Conservation (phyloP, 2,797 vertebrate species). For the Trematomus bernacchii region DNA sequence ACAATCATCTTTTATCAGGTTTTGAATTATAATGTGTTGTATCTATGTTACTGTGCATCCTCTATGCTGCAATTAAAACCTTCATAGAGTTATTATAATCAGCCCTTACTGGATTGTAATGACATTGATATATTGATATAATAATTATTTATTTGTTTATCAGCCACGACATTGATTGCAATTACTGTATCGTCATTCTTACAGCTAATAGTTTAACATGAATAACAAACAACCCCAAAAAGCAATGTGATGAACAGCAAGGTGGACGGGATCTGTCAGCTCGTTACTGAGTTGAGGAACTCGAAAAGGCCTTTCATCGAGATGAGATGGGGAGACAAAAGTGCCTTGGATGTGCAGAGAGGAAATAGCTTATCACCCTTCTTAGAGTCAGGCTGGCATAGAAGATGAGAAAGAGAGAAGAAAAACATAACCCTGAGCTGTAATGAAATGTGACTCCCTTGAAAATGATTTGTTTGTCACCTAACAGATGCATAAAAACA, state of each 20-base stretch:
- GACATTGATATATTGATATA: conserved; percentile 29
- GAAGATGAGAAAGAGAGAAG: conserved; percentile 4
- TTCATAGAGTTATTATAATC: conserved; percentile 19
- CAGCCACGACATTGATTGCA: conserved; percentile 11
- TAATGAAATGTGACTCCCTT: conserved; percentile 29
- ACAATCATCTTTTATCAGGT: conserved; percentile 8
- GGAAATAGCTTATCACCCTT: conserved; percentile 21
- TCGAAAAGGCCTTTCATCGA: conserved; percentile 18
- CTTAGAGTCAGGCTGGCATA: background rate
- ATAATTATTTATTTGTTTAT: conserved; percentile 22
- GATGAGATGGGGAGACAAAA: conserved; percentile 19
- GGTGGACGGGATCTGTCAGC: background rate
- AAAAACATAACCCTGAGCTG: background rate
- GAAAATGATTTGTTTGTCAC: conserved; percentile 14
- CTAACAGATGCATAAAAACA: conserved; percentile 1
- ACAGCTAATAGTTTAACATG: conserved; percentile 1
- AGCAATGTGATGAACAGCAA: conserved; percentile 18
- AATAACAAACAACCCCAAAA: conserved; percentile 17
- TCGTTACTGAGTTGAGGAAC: conserved; percentile 8
- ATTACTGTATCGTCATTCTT: conserved; percentile 13
- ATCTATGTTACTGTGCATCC: conserved; percentile 5
- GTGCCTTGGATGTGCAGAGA: conserved; percentile 11
- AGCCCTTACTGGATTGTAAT: conserved; percentile 19
- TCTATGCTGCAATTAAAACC: conserved; percentile 34
- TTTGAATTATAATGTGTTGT: conserved; percentile 18